Evolutionary conservation across 2,888 invertebrate genomes (phyloP).

Genomic region (Nipponacmea schrenckii): DNA sequence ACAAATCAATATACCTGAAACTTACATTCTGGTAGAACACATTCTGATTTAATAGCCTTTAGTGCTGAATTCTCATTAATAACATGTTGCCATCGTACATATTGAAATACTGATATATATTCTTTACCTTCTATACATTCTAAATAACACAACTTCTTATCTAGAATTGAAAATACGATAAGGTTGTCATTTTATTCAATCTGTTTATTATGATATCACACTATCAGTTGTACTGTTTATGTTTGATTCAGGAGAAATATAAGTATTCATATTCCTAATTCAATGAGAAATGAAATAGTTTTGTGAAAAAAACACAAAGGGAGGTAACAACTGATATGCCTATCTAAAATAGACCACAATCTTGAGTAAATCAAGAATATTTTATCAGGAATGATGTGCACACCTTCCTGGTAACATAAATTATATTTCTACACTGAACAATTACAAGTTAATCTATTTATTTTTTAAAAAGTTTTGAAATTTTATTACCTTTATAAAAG

Average conservation of each 20-base stretch:
- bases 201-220: not conserved
- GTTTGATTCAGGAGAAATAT: not conserved
- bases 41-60: constrained; percentile 76
- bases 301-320: too few relatives aligned
- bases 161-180: constrained; percentile 13
- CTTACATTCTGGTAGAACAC: constrained; percentile 75
- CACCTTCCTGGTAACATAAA: too few relatives aligned
- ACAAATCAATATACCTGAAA: not conserved
- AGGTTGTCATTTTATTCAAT: not conserved
- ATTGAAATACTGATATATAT: constrained; percentile 75
- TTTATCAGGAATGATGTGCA: too few relatives aligned
- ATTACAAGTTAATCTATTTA: too few relatives aligned
- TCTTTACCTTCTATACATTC: constrained; percentile 73
- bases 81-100: constrained; percentile 77
- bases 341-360: too few relatives aligned
- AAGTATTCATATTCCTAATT: not conserved
- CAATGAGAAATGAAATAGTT: not conserved
- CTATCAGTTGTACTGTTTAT: not conserved
- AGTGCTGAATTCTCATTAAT: constrained; percentile 79
- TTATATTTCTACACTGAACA: too few relatives aligned
- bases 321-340: too few relatives aligned
- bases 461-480: too few relatives aligned
- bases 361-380: too few relatives aligned
- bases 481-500: constrained; percentile 1
- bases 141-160: constrained; percentile 70